Base-by-base conservation (phyloP, 2,888 invertebrate genomes). In the Nipponacmea schrenckii region DNA sequence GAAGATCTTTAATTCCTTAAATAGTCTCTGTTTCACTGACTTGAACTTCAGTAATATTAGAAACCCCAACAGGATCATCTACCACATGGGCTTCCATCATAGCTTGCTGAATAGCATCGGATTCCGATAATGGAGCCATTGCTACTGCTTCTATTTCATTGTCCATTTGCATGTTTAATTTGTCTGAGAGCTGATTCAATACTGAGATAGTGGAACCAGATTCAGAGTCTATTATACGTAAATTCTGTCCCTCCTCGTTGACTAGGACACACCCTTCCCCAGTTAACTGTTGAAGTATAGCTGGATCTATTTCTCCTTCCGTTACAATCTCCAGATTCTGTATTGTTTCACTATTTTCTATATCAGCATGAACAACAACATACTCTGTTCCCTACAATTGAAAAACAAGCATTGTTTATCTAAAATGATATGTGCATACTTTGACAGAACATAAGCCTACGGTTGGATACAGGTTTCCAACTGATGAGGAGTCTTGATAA, bases 331-430 rank as follows among this genome's bases (percentile, higher is more conserved):
- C 80, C 27, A 83, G 80, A 70, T 84, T 81, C 72, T 82, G 79
- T 10, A 81, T 44, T 27, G 77, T 74, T 4, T 78, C 78, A 24
- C 20, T 24, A 0, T 72, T 73, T 24, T 75, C 76, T 27, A 77
- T 65, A 26, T 76, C 75, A 0, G 79, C 77, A 62, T 82, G 77
- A 12, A 80, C 97, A 96, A 98, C 69, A 95, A 93, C 73, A 94
- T 91, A 89, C 96, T 97, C 83, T 95, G 94, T 2, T 95, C 94
- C 95, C 95, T 96, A 88, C 14, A 78, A 77, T 63, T 62, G 24
- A 66, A 75, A 39, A 70, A 67, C 56, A 65, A 67, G 50, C 48
- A 5, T 1, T 39, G 31, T 31, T 2, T 31, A 31, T 3, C 2
- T 31, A 3, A 5, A 3, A 31, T 31, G 31, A 2, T 8, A 39